These are phyloP conservation scores for Xanthorhoe designata DNA, from an alignment of 2,888 invertebrate genomes.

Conservation along the genomic window DNA sequence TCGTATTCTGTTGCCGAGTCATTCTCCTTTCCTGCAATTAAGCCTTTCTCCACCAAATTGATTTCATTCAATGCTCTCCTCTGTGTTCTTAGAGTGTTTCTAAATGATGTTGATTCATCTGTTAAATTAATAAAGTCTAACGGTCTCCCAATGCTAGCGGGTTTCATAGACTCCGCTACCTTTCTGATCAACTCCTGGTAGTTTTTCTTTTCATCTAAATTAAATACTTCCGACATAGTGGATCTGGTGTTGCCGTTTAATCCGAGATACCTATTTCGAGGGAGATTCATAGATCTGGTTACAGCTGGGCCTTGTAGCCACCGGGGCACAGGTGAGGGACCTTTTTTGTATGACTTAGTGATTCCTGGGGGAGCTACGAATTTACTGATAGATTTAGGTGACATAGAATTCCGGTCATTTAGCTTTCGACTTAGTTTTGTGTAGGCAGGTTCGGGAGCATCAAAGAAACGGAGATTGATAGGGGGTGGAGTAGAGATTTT, in stretches of 20 bases:
- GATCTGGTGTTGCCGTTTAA: conserved; percentile 68
- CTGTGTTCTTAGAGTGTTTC: conserved; percentile 66
- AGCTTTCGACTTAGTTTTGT: conserved; percentile 62
- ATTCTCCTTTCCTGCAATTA: conserved; percentile 61
- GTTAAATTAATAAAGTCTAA: conserved; percentile 67
- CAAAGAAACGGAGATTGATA: conserved; percentile 64
- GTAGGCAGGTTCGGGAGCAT: conserved; percentile 59
- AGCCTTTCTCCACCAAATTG: conserved; percentile 63
- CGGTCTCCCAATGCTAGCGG: conserved; percentile 54
- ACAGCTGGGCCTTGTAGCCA: conserved; percentile 62
- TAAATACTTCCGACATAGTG: conserved; percentile 80
- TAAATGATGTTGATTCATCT: conserved; percentile 69
- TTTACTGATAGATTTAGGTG: conserved; percentile 66
- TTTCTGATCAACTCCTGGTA: conserved; percentile 83
- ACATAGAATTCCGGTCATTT: conserved; percentile 58
- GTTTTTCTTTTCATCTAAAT: conserved; percentile 84
- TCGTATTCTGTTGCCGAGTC: conserved; percentile 69
- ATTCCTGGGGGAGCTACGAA: conserved; percentile 72
- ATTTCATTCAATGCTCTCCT: conserved; percentile 70
- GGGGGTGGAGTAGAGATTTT: conserved; percentile 64
- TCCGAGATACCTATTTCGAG: conserved; percentile 62
- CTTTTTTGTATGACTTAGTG: conserved; percentile 70
- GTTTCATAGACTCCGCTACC: conserved; percentile 63
- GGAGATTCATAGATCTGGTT: conserved; percentile 59
- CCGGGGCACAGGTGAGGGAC: conserved; percentile 59